Evolutionary conservation across 2,888 invertebrate species (phyloP).

Genomic region (Idaea straminata): DNA sequence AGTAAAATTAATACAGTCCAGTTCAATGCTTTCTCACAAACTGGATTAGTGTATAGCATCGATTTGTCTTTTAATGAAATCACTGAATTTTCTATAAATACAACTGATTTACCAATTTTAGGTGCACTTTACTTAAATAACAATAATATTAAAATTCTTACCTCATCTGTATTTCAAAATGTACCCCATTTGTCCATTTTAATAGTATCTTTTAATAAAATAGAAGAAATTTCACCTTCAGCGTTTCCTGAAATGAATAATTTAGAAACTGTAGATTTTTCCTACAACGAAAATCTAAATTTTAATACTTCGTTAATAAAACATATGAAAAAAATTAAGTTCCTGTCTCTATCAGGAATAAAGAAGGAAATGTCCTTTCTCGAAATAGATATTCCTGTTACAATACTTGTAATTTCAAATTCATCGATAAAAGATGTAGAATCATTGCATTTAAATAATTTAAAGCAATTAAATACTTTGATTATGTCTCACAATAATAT

Average conservation of each 20-base stretch:
- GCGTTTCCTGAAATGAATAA: slow-evolving; percentile 38
- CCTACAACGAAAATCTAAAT: slow-evolving; percentile 45
- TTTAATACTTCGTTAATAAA: slow-evolving; percentile 35
- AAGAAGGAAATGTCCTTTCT: slow-evolving; percentile 35
- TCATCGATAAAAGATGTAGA: slow-evolving; percentile 40
- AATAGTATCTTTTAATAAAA: slow-evolving; percentile 42
- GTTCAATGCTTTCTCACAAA: slow-evolving; percentile 49
- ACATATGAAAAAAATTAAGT: slow-evolving; percentile 31
- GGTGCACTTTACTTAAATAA: slow-evolving; percentile 45
- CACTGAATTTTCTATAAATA: slow-evolving; percentile 45
- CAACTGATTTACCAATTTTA: slow-evolving; percentile 43
- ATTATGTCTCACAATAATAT: not conserved
- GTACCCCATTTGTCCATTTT: slow-evolving; percentile 38
- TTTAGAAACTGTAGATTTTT: slow-evolving; percentile 49
- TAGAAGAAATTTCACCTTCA: slow-evolving; percentile 33
- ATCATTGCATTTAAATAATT: slow-evolving; percentile 32
- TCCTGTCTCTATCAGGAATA: slow-evolving; percentile 46
- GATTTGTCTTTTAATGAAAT: slow-evolving; percentile 59
- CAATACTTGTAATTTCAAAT: slow-evolving; percentile 40
- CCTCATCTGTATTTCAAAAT: slow-evolving; percentile 32
- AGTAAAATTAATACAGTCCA: slow-evolving; percentile 46
- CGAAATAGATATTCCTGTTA: slow-evolving; percentile 28
- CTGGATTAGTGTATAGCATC: slow-evolving; percentile 44
- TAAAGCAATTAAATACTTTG: not conserved
- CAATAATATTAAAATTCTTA: slow-evolving; percentile 44